Conservation (phyloP, 2,888 invertebrate genomes). For the Acheta domesticus region DNA sequence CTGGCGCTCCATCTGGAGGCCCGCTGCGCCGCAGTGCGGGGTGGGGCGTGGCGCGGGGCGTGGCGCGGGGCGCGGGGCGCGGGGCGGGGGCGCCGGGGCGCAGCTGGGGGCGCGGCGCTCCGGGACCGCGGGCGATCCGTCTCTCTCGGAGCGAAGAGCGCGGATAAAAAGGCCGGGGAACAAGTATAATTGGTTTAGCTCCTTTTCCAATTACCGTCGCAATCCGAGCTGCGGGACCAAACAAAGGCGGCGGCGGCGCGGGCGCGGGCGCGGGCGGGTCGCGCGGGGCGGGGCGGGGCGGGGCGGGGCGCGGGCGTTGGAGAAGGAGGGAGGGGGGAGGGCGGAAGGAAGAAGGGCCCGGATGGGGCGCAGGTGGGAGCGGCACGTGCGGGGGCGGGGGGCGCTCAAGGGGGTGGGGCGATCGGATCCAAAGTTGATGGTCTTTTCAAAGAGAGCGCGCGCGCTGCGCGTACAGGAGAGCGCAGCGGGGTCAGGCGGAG, state of each 20-base stretch:
- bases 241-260: not conserved
- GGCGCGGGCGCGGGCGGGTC: constrained; percentile 12
- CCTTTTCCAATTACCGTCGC: constrained; percentile 27
- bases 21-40: no score
- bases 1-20: no score
- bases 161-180: constrained; percentile 18
- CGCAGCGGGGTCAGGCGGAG: no score
- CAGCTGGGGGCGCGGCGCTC: not conserved
- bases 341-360: not conserved
- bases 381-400: no score
- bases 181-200: constrained; percentile 27
- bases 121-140: constrained; percentile 9
- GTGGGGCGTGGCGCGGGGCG: not conserved
- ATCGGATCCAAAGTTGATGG: no score
- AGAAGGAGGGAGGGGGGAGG: constrained; percentile 20
- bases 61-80: no score
- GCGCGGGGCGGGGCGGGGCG: not conserved
- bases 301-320: no score
- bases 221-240: constrained; percentile 23
- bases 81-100: not conserved
- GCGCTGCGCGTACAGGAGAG: no score
- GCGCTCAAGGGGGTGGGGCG: no score
- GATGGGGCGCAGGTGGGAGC: no score
- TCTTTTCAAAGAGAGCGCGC: no score
- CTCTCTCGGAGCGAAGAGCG: not conserved